Evolutionary conservation across 2,888 invertebrate species (phyloP).

Genomic region (Chaetogeoica ovagalla): DNA sequence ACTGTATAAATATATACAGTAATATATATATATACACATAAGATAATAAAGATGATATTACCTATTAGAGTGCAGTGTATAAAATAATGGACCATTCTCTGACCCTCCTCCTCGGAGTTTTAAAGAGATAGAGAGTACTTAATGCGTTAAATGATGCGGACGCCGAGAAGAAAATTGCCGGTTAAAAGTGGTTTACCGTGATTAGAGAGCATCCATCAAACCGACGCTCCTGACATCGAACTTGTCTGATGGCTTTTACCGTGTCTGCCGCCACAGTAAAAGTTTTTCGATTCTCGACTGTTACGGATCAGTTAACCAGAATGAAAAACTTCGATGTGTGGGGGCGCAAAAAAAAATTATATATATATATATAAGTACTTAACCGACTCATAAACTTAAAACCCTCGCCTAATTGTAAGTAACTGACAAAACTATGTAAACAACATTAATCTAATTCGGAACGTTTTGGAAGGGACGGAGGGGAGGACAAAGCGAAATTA

Average conservation of each 20-base stretch:
- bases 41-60: not conserved
- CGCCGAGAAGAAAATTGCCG: slow-evolving; percentile 43
- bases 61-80: not conserved
- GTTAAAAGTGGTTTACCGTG: slow-evolving; percentile 55
- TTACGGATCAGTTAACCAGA: slow-evolving; percentile 51
- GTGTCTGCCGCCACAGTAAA: slow-evolving; percentile 39
- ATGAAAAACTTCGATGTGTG: slow-evolving; percentile 46
- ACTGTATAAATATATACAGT: too few species aligned
- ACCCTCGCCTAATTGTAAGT: slow-evolving; percentile 23
- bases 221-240: slow-evolving; percentile 51
- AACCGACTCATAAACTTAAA: slow-evolving; percentile 34
- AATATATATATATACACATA: not conserved
- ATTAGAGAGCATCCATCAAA: slow-evolving; percentile 55
- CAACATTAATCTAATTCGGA: slow-evolving; percentile 34
- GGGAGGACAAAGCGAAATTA: not conserved
- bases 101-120: not conserved
- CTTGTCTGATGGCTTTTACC: slow-evolving; percentile 52
- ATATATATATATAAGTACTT: not conserved
- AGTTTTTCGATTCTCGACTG: slow-evolving; percentile 52
- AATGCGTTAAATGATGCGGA: slow-evolving; percentile 48
- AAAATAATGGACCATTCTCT: slow-evolving; percentile 6
- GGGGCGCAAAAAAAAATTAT: not conserved
- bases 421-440: slow-evolving; percentile 40
- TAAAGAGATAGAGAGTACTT: slow-evolving; percentile 39
- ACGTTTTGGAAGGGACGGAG: too few species aligned